Conservation (phyloP, 2,888 invertebrate species). For the Cephus rjabovi region DNA sequence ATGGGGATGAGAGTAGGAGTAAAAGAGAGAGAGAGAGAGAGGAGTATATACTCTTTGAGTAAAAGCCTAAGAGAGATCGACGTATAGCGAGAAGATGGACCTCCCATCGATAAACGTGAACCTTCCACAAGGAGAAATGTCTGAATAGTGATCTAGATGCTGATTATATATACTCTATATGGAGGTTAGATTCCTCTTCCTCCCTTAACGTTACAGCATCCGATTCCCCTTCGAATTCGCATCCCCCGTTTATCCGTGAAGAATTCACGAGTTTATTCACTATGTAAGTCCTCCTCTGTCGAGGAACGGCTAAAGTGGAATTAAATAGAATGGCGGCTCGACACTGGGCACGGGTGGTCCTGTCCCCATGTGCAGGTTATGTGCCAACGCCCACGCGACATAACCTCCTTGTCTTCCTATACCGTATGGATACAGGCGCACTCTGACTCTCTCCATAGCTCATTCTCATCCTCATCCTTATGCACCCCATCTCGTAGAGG, state of each 20-base stretch:
- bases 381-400: conserved; percentile 43
- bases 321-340: background rate
- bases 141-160: background rate
- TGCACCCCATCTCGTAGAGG: background rate
- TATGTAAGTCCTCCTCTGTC: background rate
- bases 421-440: conserved; percentile 8
- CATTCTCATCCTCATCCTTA: background rate
- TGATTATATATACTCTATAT: background rate
- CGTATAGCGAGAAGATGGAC: conserved; percentile 28
- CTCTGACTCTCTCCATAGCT: background rate
- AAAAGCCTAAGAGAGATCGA: conserved; percentile 7
- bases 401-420: conserved; percentile 20
- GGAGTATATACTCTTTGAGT: background rate
- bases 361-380: conserved; percentile 43
- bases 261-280: background rate
- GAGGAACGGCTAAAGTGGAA: background rate
- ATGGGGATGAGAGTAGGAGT: conserved; percentile 24
- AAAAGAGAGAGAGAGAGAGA: conserved; percentile 7
- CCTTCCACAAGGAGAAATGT: conserved; percentile 1
- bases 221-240: conserved; percentile 6
- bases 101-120: background rate
- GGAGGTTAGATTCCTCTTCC: conserved; percentile 10
- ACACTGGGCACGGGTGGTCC: conserved; percentile 40
- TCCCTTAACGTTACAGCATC: conserved; percentile 21
- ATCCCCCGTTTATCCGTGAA: background rate